These are phyloP conservation scores for Sterrhoptilus dennistouni DNA, from an alignment of 2,113 vertebrate species.

Conservation along the genomic window DNA sequence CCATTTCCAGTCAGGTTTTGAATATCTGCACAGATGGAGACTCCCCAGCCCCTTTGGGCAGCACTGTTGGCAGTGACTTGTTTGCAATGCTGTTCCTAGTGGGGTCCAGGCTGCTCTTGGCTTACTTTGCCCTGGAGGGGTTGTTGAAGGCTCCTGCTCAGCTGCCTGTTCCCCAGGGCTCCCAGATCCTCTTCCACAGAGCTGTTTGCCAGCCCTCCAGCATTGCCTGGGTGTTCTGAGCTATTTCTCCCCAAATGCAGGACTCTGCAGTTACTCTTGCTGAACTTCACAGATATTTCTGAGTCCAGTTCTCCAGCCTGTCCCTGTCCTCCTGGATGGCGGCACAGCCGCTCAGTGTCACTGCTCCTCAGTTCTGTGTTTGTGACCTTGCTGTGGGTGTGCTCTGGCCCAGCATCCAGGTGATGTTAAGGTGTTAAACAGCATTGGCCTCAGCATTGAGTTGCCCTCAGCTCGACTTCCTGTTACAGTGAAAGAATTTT, in stretches of 20 bases:
- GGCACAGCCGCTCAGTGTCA: neutral
- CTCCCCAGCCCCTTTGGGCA: neutral
- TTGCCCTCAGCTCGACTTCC: neutral
- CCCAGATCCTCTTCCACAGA: neutral
- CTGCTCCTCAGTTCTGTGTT: neutral
- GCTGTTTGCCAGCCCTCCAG: neutral
- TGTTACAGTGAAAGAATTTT: neutral
- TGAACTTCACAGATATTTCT: neutral
- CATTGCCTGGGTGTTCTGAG: neutral
- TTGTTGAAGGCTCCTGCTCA: rapidly evolving
- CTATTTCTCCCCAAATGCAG: neutral
- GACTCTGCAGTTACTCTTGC: neutral
- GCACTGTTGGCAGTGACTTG: neutral
- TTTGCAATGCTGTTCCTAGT: neutral
- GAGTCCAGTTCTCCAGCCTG: neutral
- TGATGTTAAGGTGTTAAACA: neutral
- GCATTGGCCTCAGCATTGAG: neutral
- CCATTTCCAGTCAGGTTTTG: neutral
- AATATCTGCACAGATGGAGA: neutral
- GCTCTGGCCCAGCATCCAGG: neutral
- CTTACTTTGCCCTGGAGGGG: neutral
- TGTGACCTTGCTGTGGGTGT: neutral
- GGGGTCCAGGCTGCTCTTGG: neutral
- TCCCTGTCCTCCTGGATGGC: neutral
- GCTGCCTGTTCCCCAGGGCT: neutral